These are phyloP conservation scores for Platygyra sinensis DNA, from an alignment of 64 coral and sea anemone species.

Conservation along the genomic window DNA sequence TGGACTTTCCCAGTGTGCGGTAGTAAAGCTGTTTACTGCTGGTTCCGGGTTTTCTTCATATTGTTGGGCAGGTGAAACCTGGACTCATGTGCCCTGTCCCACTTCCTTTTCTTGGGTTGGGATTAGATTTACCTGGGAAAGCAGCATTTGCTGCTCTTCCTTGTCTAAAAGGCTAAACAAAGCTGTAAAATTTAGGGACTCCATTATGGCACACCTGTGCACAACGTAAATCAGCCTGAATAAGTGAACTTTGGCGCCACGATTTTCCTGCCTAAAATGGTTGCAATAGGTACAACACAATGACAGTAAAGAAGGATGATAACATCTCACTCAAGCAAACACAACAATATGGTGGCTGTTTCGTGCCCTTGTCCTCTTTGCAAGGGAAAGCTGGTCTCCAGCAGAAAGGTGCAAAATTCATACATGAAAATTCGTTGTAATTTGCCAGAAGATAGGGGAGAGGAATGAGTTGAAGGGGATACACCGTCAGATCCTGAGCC, in stretches of 20 bases:
- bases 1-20: not conserved
- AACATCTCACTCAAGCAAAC: not conserved
- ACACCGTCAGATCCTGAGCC: too few relatives aligned
- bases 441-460: not conserved
- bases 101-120: not conserved
- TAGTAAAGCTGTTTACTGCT: not conserved
- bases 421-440: constrained; percentile 16
- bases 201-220: not conserved
- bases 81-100: not conserved
- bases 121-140: constrained; percentile 3
- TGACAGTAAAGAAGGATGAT: not conserved
- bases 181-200: not conserved
- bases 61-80: not conserved
- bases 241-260: not conserved
- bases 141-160: constrained; percentile 25
- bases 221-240: not conserved
- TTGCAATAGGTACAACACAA: not conserved
- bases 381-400: constrained; percentile 14
- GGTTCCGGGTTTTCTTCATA: not conserved
- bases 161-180: constrained; percentile 14
- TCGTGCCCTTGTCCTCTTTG: constrained; percentile 8
- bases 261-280: constrained; percentile 18
- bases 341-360: constrained; percentile 3
- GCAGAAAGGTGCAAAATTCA: constrained; percentile 16
- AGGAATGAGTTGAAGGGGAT: too few relatives aligned